A percentile compares a stretch with the other conserved stretches of the same genome.
These are phyloP conservation scores for Cryptotis parvus DNA, from an alignment of 2,113 vertebrate genomes.

Conservation along the genomic window DNA sequence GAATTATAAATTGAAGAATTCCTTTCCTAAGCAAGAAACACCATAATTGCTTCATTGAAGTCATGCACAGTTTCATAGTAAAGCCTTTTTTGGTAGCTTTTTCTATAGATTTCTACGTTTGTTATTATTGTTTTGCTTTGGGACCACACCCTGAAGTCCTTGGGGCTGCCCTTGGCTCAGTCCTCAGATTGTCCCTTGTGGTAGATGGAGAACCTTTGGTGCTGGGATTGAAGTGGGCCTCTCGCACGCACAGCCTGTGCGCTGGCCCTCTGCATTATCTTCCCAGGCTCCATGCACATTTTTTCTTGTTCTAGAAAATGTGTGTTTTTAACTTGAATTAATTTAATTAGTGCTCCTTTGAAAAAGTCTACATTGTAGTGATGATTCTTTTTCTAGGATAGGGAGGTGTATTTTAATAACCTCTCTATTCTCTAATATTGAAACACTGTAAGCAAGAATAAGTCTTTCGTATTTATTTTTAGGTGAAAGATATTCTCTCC, in stretches of 20 bases:
- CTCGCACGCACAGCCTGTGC: too few relatives aligned
- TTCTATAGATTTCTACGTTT: too few relatives aligned
- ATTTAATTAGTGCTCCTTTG: slow-evolving; percentile 35
- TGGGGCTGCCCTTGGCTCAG: too few relatives aligned
- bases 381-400: neutral
- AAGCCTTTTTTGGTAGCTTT: too few relatives aligned
- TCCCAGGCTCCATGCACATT: neutral
- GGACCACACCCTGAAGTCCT: too few relatives aligned
- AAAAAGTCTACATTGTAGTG: neutral
- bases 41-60: too few relatives aligned
- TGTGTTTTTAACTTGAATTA: slow-evolving; percentile 21
- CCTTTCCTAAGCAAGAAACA: neutral
- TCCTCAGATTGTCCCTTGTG: too few relatives aligned
- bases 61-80: too few relatives aligned
- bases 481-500: slow-evolving; percentile 91
- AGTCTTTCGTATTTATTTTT: slow-evolving; percentile 66
- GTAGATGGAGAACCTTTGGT: too few relatives aligned
- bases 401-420: slow-evolving; percentile 28
- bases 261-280: neutral
- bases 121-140: too few relatives aligned
- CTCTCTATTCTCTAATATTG: slow-evolving; percentile 51
- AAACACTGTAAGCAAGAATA: slow-evolving; percentile 28
- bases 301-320: slow-evolving; percentile 30
- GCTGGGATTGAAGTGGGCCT: neutral
- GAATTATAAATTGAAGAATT: slow-evolving; percentile 40